Base-by-base conservation (phyloP, 2,888 invertebrate genomes). In the Cephus sareptanus region DNA sequence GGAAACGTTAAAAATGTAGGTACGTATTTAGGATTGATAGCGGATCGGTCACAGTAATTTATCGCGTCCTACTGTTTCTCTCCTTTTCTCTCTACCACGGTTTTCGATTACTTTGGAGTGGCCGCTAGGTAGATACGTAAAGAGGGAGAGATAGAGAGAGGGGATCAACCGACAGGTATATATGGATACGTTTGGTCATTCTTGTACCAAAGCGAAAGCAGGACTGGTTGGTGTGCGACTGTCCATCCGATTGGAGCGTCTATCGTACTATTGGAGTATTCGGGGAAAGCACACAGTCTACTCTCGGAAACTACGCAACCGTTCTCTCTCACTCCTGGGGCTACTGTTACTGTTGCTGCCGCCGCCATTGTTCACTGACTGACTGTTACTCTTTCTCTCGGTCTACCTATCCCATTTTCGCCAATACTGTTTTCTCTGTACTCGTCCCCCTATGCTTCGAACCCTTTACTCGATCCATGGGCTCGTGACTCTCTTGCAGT, bases 31-130 rank as follows among this genome's bases (percentile, higher is more conserved):
- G 84, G 83, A 89, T 87, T 84, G 85, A 88, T 83, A 82, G 81
- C 79, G 80, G 77, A 76, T 79, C 80, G 81, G 79, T 82, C 81
- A 78, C 83, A 78, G 85, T 87, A 88, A 89, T 88, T 89, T 87
- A 88, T 89, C 85, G 84, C 78, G 68, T 76, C 80, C 78, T 81
- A 81, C 81, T 76, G 73, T 23, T 69, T 69, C 76, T 74, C 71
- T 40, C 69, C 15, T 23, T 30, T 35, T n/a, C 30, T 35, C 75
- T 37, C 37, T 75, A 37, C 34, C 79, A 79, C 77, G 82, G 84
- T 87, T 88, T 89, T 90, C 86, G 86, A 88, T 90, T 88, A 89
- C 86, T 85, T 83, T 86, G 80, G 84, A 89, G 84, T 86, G 82
- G 80, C 78, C 75, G 23, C 56, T 56, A 56, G 56, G 56, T 56